These are phyloP conservation scores for Zosterops borbonicus DNA, from an alignment of 2,113 vertebrate species.

Conservation along the genomic window DNA sequence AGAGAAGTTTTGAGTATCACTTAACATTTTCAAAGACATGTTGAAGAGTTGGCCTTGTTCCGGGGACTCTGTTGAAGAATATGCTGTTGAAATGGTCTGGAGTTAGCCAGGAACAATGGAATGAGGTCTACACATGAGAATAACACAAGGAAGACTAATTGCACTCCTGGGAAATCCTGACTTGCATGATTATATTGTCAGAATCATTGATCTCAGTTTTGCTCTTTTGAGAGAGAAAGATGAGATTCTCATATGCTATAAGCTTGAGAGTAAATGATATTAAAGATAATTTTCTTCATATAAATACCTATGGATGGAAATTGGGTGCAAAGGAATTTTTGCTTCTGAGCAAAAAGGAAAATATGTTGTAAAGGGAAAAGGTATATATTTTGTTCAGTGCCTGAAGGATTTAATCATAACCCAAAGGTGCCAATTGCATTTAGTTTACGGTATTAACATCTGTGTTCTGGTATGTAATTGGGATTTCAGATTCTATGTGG, in stretches of 20 bases:
- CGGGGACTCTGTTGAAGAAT: background rate
- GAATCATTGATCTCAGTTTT: slow-evolving; percentile 37
- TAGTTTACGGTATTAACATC: slow-evolving; percentile 75
- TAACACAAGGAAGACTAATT: slow-evolving; percentile 18
- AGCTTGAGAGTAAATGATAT: background rate
- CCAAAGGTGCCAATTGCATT: slow-evolving; percentile 66
- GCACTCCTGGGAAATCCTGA: background rate
- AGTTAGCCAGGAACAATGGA: background rate
- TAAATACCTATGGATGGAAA: background rate
- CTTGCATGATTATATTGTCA: slow-evolving; percentile 14
- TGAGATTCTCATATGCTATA: background rate
- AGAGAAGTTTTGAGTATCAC: background rate
- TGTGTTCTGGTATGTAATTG: slow-evolving; percentile 66
- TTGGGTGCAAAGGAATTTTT: background rate
- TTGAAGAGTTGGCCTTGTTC: background rate
- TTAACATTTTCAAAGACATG: background rate
- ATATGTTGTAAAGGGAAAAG: background rate
- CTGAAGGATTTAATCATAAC: slow-evolving; percentile 66
- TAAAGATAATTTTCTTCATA: slow-evolving; percentile 10
- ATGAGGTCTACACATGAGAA: background rate
- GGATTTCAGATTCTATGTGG: slow-evolving; percentile 57
- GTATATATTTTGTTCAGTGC: background rate
- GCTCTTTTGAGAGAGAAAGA: background rate
- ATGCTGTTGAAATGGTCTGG: background rate
- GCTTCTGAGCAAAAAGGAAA: background rate